Base-by-base conservation (phyloP, 1,140 invertebrate genomes). In the Drosophila repleta region DNA sequence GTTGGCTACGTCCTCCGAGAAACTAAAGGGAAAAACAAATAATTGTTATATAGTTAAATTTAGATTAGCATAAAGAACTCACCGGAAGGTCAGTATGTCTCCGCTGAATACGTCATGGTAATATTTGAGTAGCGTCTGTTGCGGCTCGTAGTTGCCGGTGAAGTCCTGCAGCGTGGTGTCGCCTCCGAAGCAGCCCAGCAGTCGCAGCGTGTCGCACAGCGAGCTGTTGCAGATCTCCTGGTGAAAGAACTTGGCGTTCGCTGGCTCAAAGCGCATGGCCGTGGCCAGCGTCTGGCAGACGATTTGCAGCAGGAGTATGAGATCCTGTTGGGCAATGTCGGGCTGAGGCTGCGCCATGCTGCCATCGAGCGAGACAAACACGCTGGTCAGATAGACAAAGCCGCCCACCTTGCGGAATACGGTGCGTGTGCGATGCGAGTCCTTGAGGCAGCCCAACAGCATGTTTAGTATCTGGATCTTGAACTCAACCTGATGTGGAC, bases 181-280 rank as follows among this genome's bases (percentile, higher is more conserved):
- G 41, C 93, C 93, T 1, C 95, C 95, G 91, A 99, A 99, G 92
- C 98, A 99, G 39, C 98, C 98, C 21, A 99, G 93, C 24, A 98
- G 93, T 45, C 97, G 93, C 39, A 99, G 93, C 3, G 98, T 98
- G 90, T 99, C 97, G 90, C 97, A 97, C 8, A 99, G 93, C 88
- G 96, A 98, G 55, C 97, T 97, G 92, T 96, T 96, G 90, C 98
- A 98, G 60, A 98, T 96, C 94, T 99, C 98, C 62, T 97, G 96
- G 87, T 98, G 95, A 94, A 99, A 99, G 93, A 98, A 98, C 91
- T 99, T 99, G 0, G 98, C 98, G 93, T 99, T 99, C 2, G 98
- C 98, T 2, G 99, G 99, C 92, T 99, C 99, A 92, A 98, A 99
- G 81, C 99, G 94, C 98, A 99, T 99, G 3, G 98, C 98, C 3